A percentile compares a stretch with the other conserved stretches of the same genome.
Conservation (phyloP, 2,888 invertebrate species). For the Doris montereyensis region DNA sequence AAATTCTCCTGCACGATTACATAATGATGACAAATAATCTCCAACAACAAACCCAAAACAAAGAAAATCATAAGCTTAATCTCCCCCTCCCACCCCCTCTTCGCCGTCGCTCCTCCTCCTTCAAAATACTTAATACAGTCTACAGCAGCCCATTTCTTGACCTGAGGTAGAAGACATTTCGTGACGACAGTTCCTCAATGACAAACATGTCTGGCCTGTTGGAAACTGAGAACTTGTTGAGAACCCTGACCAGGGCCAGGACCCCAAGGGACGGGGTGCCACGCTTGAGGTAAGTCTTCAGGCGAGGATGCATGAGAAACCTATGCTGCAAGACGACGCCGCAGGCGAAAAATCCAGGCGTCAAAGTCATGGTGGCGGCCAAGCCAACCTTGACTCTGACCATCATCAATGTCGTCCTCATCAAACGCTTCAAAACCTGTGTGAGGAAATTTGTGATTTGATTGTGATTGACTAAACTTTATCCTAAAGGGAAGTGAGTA, state of each 20-base stretch:
- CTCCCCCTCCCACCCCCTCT: no score
- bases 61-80: background rate
- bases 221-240: slow-evolving; percentile 81
- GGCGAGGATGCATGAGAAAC: slow-evolving; percentile 81
- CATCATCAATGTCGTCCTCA: slow-evolving; percentile 64
- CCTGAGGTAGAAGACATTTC: slow-evolving; percentile 70
- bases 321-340: slow-evolving; percentile 82
- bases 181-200: slow-evolving; percentile 76
- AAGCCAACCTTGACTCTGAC: slow-evolving; percentile 68
- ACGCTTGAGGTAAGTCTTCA: slow-evolving; percentile 74
- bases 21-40: no score
- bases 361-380: slow-evolving; percentile 74
- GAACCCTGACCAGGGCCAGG: slow-evolving; percentile 79
- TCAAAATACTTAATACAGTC: no score
- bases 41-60: background rate
- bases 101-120: no score
- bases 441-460: background rate
- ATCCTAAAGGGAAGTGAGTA: no score
- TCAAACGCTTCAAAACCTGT: slow-evolving; percentile 58
- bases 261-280: slow-evolving; percentile 57
- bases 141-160: no score
- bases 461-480: no score
- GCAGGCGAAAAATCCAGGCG: slow-evolving; percentile 83
- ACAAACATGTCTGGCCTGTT: slow-evolving; percentile 86
- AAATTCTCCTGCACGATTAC: no score